Evolutionary conservation across 2,888 invertebrate genomes (phyloP), one percentile per base, ranked within the genome.

Genomic region (Caenorhabditis angaria): DNA sequence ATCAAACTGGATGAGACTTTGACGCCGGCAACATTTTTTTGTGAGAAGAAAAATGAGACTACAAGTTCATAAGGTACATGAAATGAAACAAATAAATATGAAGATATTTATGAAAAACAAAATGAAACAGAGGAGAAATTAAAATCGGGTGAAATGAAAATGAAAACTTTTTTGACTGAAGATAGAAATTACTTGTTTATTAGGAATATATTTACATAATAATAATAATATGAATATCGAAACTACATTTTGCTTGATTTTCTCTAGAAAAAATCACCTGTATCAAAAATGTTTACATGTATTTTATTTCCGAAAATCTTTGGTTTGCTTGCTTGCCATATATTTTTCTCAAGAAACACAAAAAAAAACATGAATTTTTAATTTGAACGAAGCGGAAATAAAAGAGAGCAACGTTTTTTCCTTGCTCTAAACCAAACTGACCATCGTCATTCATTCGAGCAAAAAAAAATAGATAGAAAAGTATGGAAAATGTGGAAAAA

Each of bases 1-100:
- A 53, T 58, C 47, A 55, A 41, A 55, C 24, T 41, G n/a, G 54
- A 54, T 53, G 35, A 50, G 50, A 41, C 41, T 41, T 41, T 41
- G 41, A 41, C 41, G 41, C 41, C 41, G 41, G 14, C 18, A 5
- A 18, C 18, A 18, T 41, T 41, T 41, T 41, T 41, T 41, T 14
- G 41, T 41, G 41, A 32, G 32, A 8, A 32, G 32, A 8, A 32
- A n/a, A n/a, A n/a, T n/a, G n/a, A n/a, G n/a, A n/a, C n/a, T n/a
- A n/a, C n/a, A n/a, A n/a, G n/a, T n/a, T n/a, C n/a, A n/a, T n/a
- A n/a, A n/a, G n/a, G n/a, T n/a, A n/a, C n/a, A n/a, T n/a, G n/a
- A n/a, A n/a, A n/a, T n/a, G n/a, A n/a, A n/a, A n/a, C n/a, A n/a
- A n/a, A n/a, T n/a, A n/a, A n/a, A n/a, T n/a, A n/a, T n/a, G n/a